A percentile compares a stretch with the other conserved stretches of the same genome.
Evolutionary conservation across 2,113 vertebrate species (phyloP).

Genomic region (Phocoena sinus): DNA sequence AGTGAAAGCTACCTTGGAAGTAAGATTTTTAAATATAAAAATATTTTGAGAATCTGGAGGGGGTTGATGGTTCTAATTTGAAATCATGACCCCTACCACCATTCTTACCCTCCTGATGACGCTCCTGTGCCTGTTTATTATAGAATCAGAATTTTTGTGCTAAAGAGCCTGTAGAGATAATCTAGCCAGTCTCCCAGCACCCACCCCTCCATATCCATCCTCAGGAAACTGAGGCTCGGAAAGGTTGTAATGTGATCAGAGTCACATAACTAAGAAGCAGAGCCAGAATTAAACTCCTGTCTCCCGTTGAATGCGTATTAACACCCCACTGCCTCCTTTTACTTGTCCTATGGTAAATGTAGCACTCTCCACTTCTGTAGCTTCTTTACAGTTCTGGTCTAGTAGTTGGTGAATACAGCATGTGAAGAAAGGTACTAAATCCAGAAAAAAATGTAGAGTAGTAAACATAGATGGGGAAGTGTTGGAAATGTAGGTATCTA

Average conservation of each 20-base stretch:
- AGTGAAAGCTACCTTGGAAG: slow-evolving; percentile 44
- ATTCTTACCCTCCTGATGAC: slow-evolving; percentile 26
- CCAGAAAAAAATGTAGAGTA: slow-evolving; percentile 53
- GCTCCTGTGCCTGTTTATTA: slow-evolving; percentile 43
- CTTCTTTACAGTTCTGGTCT: slow-evolving; percentile 36
- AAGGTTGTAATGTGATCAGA: not conserved
- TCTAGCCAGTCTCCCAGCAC: not conserved
- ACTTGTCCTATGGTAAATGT: slow-evolving; percentile 10
- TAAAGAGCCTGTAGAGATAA: slow-evolving; percentile 24
- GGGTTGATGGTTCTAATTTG: slow-evolving; percentile 40
- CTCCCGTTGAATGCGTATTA: not conserved
- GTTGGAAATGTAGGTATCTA: slow-evolving; percentile 45
- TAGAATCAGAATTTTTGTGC: slow-evolving; percentile 11
- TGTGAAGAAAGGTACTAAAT: slow-evolving; percentile 55
- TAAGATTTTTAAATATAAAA: slow-evolving; percentile 19
- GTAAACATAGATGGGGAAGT: slow-evolving; percentile 28
- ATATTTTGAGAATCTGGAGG: not conserved
- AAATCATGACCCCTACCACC: slow-evolving; percentile 21
- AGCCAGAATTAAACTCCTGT: slow-evolving; percentile 43
- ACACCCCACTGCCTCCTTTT: slow-evolving; percentile 30
- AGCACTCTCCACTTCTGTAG: slow-evolving; percentile 25
- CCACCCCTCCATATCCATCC: not conserved
- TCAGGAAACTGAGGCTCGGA: slow-evolving; percentile 43
- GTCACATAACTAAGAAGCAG: slow-evolving; percentile 34
- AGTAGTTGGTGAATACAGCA: slow-evolving; percentile 37